Percentiles rank a stretch among this genome's conserved stretches.
Conservation (phyloP, 1,140 invertebrate genomes). For the Acromyrmex charruanus region DNA sequence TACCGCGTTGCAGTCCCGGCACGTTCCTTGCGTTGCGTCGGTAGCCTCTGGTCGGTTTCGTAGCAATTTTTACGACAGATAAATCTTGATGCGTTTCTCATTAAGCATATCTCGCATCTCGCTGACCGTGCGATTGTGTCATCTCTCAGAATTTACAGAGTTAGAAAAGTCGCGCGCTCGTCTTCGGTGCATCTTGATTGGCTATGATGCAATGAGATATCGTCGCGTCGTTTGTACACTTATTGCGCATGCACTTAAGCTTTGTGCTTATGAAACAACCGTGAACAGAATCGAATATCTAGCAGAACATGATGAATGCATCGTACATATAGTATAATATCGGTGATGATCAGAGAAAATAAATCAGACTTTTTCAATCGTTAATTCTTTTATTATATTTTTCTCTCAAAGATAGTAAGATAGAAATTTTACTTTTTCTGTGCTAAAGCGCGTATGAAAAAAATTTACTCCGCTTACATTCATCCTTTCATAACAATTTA, state of each 20-base stretch:
- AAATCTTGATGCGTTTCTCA: constrained; percentile 54
- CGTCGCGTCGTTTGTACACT: not conserved
- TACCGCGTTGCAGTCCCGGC: constrained; percentile 6
- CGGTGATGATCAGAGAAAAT: not conserved
- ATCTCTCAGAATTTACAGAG: constrained; percentile 19
- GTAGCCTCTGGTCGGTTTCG: constrained; percentile 28
- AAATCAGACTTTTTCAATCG: no score
- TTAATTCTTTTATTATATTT: not conserved
- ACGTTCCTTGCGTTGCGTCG: constrained; percentile 4
- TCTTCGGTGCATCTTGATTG: constrained; percentile 14
- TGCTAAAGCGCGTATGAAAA: not conserved
- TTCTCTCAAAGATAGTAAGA: not conserved
- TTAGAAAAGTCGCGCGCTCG: not conserved
- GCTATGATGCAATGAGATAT: constrained; percentile 41
- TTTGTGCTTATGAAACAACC: not conserved
- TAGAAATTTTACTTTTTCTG: not conserved
- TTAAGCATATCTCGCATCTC: not conserved
- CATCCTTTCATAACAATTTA: not conserved
- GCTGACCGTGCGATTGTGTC: constrained; percentile 40
- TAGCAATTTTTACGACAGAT: constrained; percentile 71
- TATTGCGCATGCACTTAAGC: constrained; percentile 14
- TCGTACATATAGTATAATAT: not conserved
- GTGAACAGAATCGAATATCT: not conserved
- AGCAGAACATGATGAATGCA: not conserved
- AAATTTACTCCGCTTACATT: not conserved